Evolutionary conservation across 2,113 vertebrate genomes (phyloP).

Genomic region (Chlorodrepanis virens): DNA sequence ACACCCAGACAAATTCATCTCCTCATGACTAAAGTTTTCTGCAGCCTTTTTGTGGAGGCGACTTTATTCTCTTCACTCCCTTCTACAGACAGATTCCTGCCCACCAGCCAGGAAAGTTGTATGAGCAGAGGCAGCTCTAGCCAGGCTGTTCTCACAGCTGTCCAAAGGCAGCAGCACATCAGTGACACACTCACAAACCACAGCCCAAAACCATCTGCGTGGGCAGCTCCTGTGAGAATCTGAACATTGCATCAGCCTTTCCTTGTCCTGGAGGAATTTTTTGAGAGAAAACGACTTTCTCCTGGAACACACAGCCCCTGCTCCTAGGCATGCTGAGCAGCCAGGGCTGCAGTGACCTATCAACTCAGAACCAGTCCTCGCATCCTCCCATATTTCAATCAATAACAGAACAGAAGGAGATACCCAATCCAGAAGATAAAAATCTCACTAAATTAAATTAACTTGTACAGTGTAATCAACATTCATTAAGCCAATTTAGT

Average conservation of each 20-base stretch:
- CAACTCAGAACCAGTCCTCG: background rate
- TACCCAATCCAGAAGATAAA: constrained; percentile 66
- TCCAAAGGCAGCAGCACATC: background rate
- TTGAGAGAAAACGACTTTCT: background rate
- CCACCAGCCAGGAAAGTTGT: background rate
- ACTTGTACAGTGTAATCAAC: constrained; percentile 73
- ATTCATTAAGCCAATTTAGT: constrained; percentile 79
- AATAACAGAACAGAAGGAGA: constrained; percentile 69
- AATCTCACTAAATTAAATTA: constrained; percentile 76
- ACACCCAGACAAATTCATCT: rapidly evolving
- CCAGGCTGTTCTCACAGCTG: background rate
- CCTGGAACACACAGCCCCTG: rapidly evolving
- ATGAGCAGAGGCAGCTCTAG: background rate
- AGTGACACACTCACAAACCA: background rate
- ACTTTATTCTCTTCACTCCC: background rate
- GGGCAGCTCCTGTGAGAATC: background rate
- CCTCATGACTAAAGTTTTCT: background rate
- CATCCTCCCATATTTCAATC: constrained; percentile 14
- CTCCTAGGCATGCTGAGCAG: rapidly evolving
- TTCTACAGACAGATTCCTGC: background rate
- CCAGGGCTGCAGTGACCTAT: background rate
- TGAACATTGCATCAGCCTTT: background rate
- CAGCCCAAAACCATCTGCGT: background rate
- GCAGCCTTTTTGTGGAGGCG: background rate
- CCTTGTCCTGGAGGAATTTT: background rate